A percentile compares a stretch with the other conserved stretches of the same genome.
These are phyloP conservation scores for Prietella phreatophila DNA, from an alignment of 2,113 vertebrate genomes.

Conservation along the genomic window DNA sequence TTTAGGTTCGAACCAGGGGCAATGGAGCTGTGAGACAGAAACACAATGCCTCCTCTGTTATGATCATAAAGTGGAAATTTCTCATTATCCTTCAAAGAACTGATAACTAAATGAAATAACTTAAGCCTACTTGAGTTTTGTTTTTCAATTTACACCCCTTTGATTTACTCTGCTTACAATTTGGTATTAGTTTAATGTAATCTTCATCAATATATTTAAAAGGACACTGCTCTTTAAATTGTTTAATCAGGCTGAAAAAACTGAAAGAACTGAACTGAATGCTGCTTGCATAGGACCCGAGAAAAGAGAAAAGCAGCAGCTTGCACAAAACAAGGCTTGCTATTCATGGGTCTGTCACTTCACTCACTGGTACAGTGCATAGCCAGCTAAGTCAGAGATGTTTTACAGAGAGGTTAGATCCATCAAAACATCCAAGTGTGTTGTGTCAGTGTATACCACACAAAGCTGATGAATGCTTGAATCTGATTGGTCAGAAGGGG, in stretches of 20 bases:
- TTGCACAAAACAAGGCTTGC: constrained; percentile 67
- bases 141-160: not conserved
- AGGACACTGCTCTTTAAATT: not conserved
- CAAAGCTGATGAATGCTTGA: not conserved
- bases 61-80: not conserved
- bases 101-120: not conserved
- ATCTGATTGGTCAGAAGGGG: not conserved
- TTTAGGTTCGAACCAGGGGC: not conserved
- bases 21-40: not conserved
- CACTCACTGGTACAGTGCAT: constrained; percentile 72
- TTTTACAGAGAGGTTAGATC: constrained; percentile 11
- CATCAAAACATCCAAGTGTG: not conserved
- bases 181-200: not conserved
- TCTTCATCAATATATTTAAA: not conserved
- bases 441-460: not conserved
- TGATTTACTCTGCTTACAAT: too few species aligned
- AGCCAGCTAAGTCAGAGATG: constrained; percentile 27
- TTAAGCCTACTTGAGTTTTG: not conserved
- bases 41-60: not conserved
- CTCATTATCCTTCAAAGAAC: not conserved
- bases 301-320: constrained; percentile 48
- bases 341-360: constrained; percentile 59
- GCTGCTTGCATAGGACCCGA: constrained; percentile 35
- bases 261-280: not conserved
- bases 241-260: not conserved